Percentiles rank a stretch among this genome's conserved stretches.
These are phyloP conservation scores for Aselliscus stoliczkanus DNA, from an alignment of 2,797 vertebrate genomes.

Conservation along the genomic window DNA sequence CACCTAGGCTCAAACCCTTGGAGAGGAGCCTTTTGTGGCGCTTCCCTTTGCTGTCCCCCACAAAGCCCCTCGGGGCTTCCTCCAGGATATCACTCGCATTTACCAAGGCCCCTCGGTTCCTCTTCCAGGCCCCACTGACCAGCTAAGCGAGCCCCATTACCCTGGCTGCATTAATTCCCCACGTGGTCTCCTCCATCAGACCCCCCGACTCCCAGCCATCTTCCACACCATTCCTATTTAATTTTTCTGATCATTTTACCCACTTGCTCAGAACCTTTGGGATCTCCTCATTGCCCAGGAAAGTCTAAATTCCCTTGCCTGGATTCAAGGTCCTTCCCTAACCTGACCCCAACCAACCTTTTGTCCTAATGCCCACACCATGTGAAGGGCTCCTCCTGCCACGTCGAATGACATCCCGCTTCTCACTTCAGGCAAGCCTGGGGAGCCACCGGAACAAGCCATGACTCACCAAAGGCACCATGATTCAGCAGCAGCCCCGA, in stretches of 20 bases:
- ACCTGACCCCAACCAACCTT: neutral
- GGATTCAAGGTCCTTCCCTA: neutral
- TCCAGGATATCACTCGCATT: too few relatives aligned
- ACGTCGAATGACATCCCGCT: neutral
- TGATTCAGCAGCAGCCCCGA: neutral
- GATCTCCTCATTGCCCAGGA: neutral
- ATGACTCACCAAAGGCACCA: neutral
- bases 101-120: neutral
- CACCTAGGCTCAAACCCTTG: neutral
- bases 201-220: too few relatives aligned
- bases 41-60: neutral
- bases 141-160: fast-evolving
- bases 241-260: neutral
- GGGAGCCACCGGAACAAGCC: neutral
- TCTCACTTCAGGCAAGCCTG: neutral
- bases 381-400: neutral
- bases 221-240: neutral
- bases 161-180: neutral
- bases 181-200: too few relatives aligned
- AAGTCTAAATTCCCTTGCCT: neutral
- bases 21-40: neutral
- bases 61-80: neutral
- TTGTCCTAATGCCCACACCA: neutral
- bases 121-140: neutral
- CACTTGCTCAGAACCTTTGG: neutral